Evolutionary conservation across 1,140 invertebrate species (phyloP), one percentile per base, ranked within the genome.

Genomic region (Pseudomyrmex gracilis): DNA sequence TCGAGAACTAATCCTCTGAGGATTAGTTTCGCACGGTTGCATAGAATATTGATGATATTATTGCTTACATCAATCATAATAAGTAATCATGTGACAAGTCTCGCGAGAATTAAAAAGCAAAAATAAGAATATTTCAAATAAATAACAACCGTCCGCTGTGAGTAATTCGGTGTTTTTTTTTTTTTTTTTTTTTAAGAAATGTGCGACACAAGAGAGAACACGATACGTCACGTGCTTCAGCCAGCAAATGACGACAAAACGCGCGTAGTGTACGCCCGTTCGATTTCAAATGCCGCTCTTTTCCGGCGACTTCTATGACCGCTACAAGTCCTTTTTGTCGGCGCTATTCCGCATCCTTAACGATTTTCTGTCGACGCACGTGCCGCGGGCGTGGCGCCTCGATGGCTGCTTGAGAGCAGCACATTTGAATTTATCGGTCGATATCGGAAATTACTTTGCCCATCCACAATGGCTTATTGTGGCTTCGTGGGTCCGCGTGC

Each of bases 281-380:
- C 43, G 20, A 80, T 71, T 13, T 49, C 15, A 13, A 12, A 8
- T 20, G 43, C 34, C 58, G 53, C 67, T 80, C 34, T 47, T 60
- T 80, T 43, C 34, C 34, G 24, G 0, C 17, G 20, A 34, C 7
- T 20, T 58, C 71, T 77, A 57, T 55, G 43, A 77, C 53, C 15
- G 60, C 51, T 87, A 4, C 22, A 85, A 77, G 58, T 80, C 13
- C 34, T 70, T 73, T 89, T 83, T 82, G 71, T 49, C 49, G 63
- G 63, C 34, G 63, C 77, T 78, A 84, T 78, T 77, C 83, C 53
- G 68, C 85, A 84, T 90, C 84, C 83, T 91, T 90, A 91, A 91
- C 90, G 90, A 91, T 91, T 91, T 91, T 91, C 90, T 89, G 90
- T 91, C 90, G 90, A 83, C 61, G 63, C 83, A 90, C 89, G 86